Base-by-base conservation (phyloP, 2,797 vertebrate genomes). In the Lacerta agilis region DNA sequence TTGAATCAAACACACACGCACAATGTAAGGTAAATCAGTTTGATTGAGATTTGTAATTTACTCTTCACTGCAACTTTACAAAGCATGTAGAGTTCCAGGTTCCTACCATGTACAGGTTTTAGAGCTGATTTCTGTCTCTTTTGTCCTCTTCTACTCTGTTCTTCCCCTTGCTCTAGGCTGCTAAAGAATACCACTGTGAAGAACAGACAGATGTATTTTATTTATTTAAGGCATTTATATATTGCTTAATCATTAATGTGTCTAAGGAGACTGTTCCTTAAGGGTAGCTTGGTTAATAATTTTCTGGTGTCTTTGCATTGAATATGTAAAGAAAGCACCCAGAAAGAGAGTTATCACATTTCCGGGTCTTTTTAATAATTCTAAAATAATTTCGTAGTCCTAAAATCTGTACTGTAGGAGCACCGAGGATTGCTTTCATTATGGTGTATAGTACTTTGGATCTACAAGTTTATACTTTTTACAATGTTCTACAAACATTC, bases 1-100 rank as follows among this genome's bases (percentile, higher is more conserved):
- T 95, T 91, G 93, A 94, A 91, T 95, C 93, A 94, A 94, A 72
- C n/a, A 72, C 36, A 36, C 33, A 33, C 15, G 5, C 49, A 49
- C 49, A 49, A 15, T 13, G 49, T 49, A 49, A 49, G 49, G 49
- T 33, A 36, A n/a, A 72, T 72, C 71, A 72, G 6, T 72, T 72
- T 36, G 5, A 72, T 36, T 36, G 36, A 72, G 49, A 72, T 36
- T 15, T 36, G 71, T 33, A 88, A 95, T 94, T 94, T 94, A 66
- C 85, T 94, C 76, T 90, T 86, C 88, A 88, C 83, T 89, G 79
- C 87, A 86, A 88, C 92, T 93, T 92, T 49, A 58, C 25, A 90
- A 67, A 82, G 89, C 82, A 92, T 92, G 93, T 87, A 90, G 92
- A 89, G 49, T 92, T 94, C 79, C 83, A 92, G 79, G 67, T 36